Conservation (phyloP, 1,140 invertebrate species). For the Drosophila subpulchrella region DNA sequence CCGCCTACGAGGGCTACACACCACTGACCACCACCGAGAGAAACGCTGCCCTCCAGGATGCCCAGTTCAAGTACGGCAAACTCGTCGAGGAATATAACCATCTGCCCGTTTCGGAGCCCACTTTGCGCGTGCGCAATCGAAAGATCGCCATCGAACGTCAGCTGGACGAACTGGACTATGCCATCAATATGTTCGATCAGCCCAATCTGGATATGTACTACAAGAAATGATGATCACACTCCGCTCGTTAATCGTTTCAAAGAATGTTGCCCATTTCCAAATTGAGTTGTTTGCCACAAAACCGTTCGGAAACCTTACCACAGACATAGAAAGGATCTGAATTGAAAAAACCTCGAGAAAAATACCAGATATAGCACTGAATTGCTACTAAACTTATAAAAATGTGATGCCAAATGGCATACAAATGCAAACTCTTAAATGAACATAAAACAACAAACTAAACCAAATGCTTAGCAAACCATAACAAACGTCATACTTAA, state of each 20-base stretch:
- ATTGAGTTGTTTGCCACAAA: slow-evolving; percentile 21
- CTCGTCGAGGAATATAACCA: slow-evolving; percentile 47
- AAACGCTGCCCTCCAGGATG: slow-evolving; percentile 20
- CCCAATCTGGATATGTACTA: slow-evolving; percentile 34
- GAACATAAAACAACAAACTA: too few species aligned
- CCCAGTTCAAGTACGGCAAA: slow-evolving; percentile 29
- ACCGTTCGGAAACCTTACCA: background rate
- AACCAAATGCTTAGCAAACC: too few species aligned
- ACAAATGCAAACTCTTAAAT: too few species aligned
- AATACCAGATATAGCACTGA: too few species aligned
- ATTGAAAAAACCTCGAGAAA: too few species aligned
- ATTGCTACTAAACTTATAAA: too few species aligned
- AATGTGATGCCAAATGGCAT: too few species aligned
- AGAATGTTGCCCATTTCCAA: slow-evolving; percentile 27
- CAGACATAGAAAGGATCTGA: background rate
- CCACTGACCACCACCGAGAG: slow-evolving; percentile 6
- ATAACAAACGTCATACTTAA: too few species aligned
- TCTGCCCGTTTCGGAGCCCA: slow-evolving; percentile 41
- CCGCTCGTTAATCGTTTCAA: background rate
- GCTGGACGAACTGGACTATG: slow-evolving; percentile 50
- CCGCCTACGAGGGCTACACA: slow-evolving; percentile 11
- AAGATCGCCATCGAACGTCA: slow-evolving; percentile 33
- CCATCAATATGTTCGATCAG: slow-evolving; percentile 53
- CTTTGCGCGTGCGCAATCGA: slow-evolving; percentile 43
- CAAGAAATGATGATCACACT: slow-evolving; percentile 3